Conservation (phyloP, 2,797 vertebrate species). For the Odontamblyopus lacepedii region DNA sequence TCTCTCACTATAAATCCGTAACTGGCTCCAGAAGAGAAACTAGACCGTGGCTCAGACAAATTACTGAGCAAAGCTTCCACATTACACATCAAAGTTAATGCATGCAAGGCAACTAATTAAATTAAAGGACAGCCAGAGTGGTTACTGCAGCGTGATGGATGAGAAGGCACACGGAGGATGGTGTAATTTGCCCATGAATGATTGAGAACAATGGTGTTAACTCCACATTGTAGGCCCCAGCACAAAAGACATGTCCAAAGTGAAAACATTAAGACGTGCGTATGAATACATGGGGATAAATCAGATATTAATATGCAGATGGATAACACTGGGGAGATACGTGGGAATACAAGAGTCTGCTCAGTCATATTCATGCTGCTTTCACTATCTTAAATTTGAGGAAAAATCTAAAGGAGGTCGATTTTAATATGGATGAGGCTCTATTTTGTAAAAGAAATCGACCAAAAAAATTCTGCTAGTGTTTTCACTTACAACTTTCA, state of each 20-base stretch:
- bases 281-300: slow-evolving; percentile 8
- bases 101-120: slow-evolving; percentile 42
- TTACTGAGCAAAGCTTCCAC: slow-evolving; percentile 2
- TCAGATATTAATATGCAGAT: slow-evolving; percentile 18
- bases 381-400: no score
- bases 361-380: not conserved
- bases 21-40: not conserved
- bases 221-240: slow-evolving; percentile 6
- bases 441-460: no score
- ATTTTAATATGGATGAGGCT: no score
- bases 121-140: slow-evolving; percentile 30
- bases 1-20: not conserved
- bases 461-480: no score
- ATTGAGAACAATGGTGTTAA: slow-evolving; percentile 39
- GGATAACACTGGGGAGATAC: slow-evolving; percentile 6
- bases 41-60: slow-evolving; percentile 3
- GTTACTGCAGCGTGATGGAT: slow-evolving; percentile 48
- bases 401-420: no score
- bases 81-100: slow-evolving; percentile 16
- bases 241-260: slow-evolving; percentile 16
- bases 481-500: no score
- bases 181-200: slow-evolving; percentile 42
- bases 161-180: slow-evolving; percentile 33
- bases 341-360: slow-evolving; percentile 9
- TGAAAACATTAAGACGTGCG: slow-evolving; percentile 2